Evolutionary conservation across 2,113 vertebrate species (phyloP).

Genomic region (Sceloporus tristichus): DNA sequence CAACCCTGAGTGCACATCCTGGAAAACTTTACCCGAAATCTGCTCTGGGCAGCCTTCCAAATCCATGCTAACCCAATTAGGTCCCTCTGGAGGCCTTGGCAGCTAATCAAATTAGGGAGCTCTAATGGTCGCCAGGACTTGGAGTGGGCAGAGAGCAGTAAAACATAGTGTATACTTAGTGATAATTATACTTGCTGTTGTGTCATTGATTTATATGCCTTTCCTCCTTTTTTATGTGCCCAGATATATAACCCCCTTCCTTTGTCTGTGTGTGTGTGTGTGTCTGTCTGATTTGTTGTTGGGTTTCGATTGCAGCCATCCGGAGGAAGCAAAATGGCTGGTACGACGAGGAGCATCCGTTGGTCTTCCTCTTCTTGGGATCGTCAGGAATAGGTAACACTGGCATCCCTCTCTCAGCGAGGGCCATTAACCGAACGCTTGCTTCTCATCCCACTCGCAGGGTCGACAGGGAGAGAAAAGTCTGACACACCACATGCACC

Average conservation of each 20-base stretch:
- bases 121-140: constrained; percentile 94
- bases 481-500: too few relatives aligned
- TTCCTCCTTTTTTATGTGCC: constrained; percentile 43
- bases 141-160: constrained; percentile 85
- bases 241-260: constrained; percentile 49
- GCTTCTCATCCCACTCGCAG: neutral
- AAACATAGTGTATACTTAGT: constrained; percentile 88
- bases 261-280: constrained; percentile 39
- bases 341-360: constrained; percentile 97
- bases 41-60: constrained; percentile 86
- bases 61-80: constrained; percentile 99
- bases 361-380: constrained; percentile 97
- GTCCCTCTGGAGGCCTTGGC: constrained; percentile 91
- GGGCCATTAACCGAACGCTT: too few relatives aligned
- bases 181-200: constrained; percentile 87
- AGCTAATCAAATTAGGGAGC: constrained; percentile 95
- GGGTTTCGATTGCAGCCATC: constrained; percentile 81
- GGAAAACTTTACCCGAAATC: constrained; percentile 85
- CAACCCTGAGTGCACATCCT: constrained; percentile 85
- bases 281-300: neutral
- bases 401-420: neutral
- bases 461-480: too few relatives aligned
- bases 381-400: constrained; percentile 96
- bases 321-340: constrained; percentile 98
- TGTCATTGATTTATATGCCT: constrained; percentile 88